Conservation (phyloP, 2,113 vertebrate genomes). For the Tylochromis polylepis region DNA sequence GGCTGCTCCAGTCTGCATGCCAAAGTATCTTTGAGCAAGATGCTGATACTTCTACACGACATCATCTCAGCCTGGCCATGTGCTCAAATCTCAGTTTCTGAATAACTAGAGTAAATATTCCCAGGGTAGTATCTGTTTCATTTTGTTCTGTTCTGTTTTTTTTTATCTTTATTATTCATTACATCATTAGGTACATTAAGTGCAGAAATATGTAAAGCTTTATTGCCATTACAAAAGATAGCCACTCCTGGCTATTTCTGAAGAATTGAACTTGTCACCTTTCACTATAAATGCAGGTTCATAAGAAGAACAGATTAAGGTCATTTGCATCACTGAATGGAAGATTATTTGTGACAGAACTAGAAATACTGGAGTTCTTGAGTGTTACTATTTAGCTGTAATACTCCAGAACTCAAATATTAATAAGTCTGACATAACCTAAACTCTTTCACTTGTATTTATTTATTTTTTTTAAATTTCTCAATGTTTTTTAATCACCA, state of each 20-base stretch:
- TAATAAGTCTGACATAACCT: no score
- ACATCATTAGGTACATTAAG: not conserved
- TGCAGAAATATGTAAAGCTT: not conserved
- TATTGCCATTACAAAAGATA: not conserved
- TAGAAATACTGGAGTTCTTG: not conserved
- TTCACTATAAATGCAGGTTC: accelerated
- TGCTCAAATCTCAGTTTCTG: not conserved
- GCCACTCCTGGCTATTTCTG: not conserved
- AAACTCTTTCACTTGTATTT: no score
- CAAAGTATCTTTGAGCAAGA: not conserved
- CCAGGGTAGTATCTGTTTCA: not conserved
- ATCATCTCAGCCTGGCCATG: not conserved
- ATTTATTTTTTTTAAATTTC: no score
- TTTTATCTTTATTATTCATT: accelerated
- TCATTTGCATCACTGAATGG: not conserved
- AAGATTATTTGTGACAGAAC: not conserved
- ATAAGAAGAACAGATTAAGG: not conserved
- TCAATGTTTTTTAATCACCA: no score
- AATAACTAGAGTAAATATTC: not conserved
- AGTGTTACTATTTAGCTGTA: not conserved
- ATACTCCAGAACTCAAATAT: no score
- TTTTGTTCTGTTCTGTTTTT: not conserved
- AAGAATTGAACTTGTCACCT: not conserved
- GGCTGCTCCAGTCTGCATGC: not conserved
- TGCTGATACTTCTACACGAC: not conserved